Base-by-base conservation (phyloP, 2,888 invertebrate genomes). In the Aphrophora alni region DNA sequence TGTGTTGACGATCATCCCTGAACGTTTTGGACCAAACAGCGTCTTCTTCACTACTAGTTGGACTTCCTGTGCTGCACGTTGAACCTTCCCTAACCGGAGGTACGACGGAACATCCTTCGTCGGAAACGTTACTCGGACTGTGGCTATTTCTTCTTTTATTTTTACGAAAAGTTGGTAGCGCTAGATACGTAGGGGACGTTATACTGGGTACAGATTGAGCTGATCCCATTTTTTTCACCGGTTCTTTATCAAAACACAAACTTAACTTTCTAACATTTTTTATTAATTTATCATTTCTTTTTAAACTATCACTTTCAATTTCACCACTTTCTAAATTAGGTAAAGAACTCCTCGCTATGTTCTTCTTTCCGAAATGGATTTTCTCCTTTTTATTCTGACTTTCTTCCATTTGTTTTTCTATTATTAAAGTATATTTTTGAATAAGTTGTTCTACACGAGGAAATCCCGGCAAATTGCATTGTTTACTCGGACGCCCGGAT, bases 91-190 rank as follows among this genome's bases (percentile, higher is more conserved):
- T 59, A 21, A 38, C 69, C 24, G 74, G 51, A 1, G 81, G 72
- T 4, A 76, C 27, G 0, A 78, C 75, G n/a, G 78, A 81, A 51
- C 81, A 81, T 5, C 81, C 81, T 59, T 81, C 81, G 68, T 81
- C 81, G 0, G 81, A 81, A 7, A 78, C 72, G 25, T 44, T 78
- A 51, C 81, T 78, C 28, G 81, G 75, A 24, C 81, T 81, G 2
- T 72, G 73, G 26, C 78, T 70, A 7, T 75, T 78, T 26, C 75
- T 74, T 10, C 76, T 28, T 72, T 81, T 81, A 26, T 59, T 75
- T 38, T 77, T 74, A 3, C 81, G 74, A n/a, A 74, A 69, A 24
- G 81, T 24, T 5, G 81, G 81, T 25, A 81, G 38, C 33, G 81
- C 81, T 7, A 81, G 59, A 44, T 81, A 81, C 0, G 81, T 81